Evolutionary conservation across 2,888 invertebrate genomes (phyloP), one percentile per base, ranked within the genome.

Genomic region (Caenorhabditis sp.): DNA sequence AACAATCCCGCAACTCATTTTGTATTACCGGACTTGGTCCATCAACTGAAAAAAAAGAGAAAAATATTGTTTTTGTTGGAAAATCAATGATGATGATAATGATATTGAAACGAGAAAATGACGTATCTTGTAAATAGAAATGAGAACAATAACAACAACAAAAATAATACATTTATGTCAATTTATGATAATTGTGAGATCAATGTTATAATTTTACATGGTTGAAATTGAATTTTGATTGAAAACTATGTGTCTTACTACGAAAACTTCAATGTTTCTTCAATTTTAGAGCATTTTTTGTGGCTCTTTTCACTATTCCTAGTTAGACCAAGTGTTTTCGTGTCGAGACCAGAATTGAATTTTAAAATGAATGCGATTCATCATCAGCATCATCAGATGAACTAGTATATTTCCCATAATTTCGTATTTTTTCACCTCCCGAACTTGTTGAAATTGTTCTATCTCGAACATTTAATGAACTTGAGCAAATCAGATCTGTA

Each of bases 1-100:
- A 36, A 64, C 70, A 51, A 81, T 79, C 14, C 81, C 81, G 67
- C 81, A 81, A 62, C 81, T 77, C 66, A 10, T 21, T 21, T 8
- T 53, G 6, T 53, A 23, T 53, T 21, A 23, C n/a, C 53, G 53
- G 21, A 19, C 53, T 43, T 43, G 43, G 43, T 43, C 43, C 43
- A 43, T 43, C 43, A 43, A 43, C 43, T 43, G 17, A 43, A 43
- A 43, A 12, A 31, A 31, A 31, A 31, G 10, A 31, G 10, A 31
- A 31, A 31, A 31, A 31, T 31, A 31, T 31, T n/a, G n/a, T n/a
- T n/a, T n/a, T n/a, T n/a, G n/a, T n/a, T n/a, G n/a, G n/a, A n/a
- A n/a, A n/a, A n/a, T n/a, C n/a, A n/a, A n/a, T n/a, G n/a, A n/a
- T n/a, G n/a, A n/a, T n/a, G n/a, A n/a, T n/a, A n/a, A n/a, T n/a